Base-by-base conservation (phyloP, 2,797 vertebrate genomes). In the Bryconaethiops microstoma region DNA sequence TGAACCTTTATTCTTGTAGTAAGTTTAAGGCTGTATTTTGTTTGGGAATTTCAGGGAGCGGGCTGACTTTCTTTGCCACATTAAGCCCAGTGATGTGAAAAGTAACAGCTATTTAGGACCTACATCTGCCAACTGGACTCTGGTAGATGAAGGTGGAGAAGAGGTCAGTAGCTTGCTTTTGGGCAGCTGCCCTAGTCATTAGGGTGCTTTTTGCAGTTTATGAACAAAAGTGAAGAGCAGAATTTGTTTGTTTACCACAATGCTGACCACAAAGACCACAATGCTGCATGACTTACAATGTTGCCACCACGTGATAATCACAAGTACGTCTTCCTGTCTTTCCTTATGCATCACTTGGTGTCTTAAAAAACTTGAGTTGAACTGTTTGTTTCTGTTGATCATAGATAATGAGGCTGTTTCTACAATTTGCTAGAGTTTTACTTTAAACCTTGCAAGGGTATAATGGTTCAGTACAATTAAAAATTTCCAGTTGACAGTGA, bases 111-210 rank as follows among this genome's bases (percentile, higher is more conserved):
- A 75, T 52, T 95, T 93, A 19, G 96, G 91, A 57, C 94, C 95
- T 7, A 95, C 92, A 5, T 96, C 97, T 68, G 97, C 96, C 8
- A 97, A 96, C 86, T 99, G 98, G 98, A 99, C 96, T 2, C 90
- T 99, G 14, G 98, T 99, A 19, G 98, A 99, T 84, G 98, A 99
- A 91, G 98, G 95, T 40, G 97, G 98, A 88, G 98, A 99, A 88
- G 98, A 99, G 96, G 98, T 99, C 88, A 76, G 80, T 76, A 5
- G 29, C 6, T 54, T 10, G 52, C 2, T 25, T 19, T n/a, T 5
- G 39, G n/a, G 19, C 17, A n/a, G 48, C 48, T 50, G 5, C 62
- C 1, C 12, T 64, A 4, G 14, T 64, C 25, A 39, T 39, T 16
- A 64, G 17, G 9, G 10, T 2, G 25, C 29, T 64, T 4, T 16